A percentile compares a stretch with the other conserved stretches of the same genome.
phyloP scores from a whole-genome alignment of 2,888 invertebrate species.

The Patella depressa region DNA sequence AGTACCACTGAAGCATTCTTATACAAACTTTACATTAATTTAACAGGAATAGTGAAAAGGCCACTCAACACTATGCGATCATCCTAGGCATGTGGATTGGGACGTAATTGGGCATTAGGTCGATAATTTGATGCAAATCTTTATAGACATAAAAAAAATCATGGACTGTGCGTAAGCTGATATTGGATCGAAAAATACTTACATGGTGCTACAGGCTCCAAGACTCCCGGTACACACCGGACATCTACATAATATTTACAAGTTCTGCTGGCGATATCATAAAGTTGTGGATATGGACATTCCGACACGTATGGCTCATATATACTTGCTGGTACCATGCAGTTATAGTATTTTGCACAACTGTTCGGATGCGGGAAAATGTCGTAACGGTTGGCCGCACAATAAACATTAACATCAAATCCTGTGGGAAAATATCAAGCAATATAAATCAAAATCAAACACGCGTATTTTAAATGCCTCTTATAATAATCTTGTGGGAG shows the following conservation, averaged over 20 bases:
- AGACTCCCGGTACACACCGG: slow-evolving; percentile 21
- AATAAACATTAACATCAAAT: slow-evolving; percentile 38
- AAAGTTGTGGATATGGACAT: slow-evolving; percentile 30
- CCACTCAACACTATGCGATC: no score
- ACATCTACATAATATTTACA: slow-evolving; percentile 24
- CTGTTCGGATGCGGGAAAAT: slow-evolving; percentile 46
- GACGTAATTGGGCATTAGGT: no score
- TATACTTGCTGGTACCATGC: slow-evolving; percentile 11
- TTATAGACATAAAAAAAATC: no score
- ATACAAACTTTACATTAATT: no score
- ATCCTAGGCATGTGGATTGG: no score
- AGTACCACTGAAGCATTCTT: no score
- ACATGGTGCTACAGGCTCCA: slow-evolving; percentile 30
- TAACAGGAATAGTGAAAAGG: no score
- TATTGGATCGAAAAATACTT: background rate
- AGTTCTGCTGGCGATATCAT: slow-evolving; percentile 16
- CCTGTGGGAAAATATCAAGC: background rate
- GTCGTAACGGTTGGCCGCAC: slow-evolving; percentile 41
- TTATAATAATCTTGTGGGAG: no score
- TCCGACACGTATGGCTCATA: slow-evolving; percentile 25
- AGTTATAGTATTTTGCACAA: slow-evolving; percentile 55
- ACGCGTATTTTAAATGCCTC: no score
- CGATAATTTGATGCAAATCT: no score
- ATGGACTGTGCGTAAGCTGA: no score
- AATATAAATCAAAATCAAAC: no score